Percentiles rank a stretch among this genome's conserved stretches.
Conservation (phyloP, 2,888 invertebrate species). For the Synanthedon tipuliformis region DNA sequence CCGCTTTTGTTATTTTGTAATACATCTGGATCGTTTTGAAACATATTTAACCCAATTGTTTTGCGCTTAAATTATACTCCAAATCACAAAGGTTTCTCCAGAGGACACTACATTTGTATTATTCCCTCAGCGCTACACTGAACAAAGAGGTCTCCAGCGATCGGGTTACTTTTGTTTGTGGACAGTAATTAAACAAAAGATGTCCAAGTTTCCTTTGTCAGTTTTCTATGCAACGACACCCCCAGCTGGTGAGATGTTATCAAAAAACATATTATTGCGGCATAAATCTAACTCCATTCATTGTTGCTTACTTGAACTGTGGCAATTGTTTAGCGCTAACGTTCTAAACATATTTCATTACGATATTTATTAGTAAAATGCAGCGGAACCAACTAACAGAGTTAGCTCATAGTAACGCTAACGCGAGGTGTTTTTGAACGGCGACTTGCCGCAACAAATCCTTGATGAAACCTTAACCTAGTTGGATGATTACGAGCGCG, state of each 20-base stretch:
- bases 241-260: constrained; percentile 33
- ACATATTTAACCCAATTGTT: constrained; percentile 65
- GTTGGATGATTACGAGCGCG: constrained; percentile 66
- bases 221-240: constrained; percentile 25
- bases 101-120: constrained; percentile 39
- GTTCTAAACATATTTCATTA: neutral
- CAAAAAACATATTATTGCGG: neutral
- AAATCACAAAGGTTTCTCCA: constrained; percentile 43
- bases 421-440: constrained; percentile 65
- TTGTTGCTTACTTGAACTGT: neutral
- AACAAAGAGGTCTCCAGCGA: constrained; percentile 54
- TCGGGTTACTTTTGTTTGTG: constrained; percentile 62
- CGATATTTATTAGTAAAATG: constrained; percentile 24
- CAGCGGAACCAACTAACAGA: constrained; percentile 58
- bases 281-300: neutral
- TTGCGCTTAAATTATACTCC: constrained; percentile 42
- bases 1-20: constrained; percentile 61
- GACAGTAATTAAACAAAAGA: constrained; percentile 62
- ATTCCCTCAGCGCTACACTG: constrained; percentile 33
- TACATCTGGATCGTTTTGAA: constrained; percentile 70
- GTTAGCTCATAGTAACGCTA: constrained; percentile 64
- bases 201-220: constrained; percentile 35
- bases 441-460: constrained; percentile 70
- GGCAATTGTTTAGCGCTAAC: neutral
- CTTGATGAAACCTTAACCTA: constrained; percentile 70